These are phyloP conservation scores for Neodon shergylaensis DNA, from an alignment of 2,113 vertebrate species.

Conservation along the genomic window DNA sequence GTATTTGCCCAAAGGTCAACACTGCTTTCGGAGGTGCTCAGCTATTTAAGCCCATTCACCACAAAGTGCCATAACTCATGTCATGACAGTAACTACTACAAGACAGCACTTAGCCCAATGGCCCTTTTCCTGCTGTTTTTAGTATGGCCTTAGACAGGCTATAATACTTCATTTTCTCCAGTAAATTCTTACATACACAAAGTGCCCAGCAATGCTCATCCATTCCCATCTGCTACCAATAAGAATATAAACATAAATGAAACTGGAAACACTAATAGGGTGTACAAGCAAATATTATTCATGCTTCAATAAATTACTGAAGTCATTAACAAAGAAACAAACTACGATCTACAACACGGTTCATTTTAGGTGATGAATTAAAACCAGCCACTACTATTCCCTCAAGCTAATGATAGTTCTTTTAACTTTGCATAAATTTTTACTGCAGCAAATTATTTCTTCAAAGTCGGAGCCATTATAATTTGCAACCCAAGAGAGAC, in stretches of 20 bases:
- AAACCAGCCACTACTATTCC: not conserved
- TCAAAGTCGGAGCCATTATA: conserved; percentile 38
- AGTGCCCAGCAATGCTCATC: not conserved
- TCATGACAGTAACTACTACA: not conserved
- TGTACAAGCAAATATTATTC: conserved; percentile 34
- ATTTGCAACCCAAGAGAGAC: not conserved
- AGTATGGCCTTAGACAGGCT: not conserved
- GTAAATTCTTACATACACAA: not conserved
- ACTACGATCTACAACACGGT: not conserved
- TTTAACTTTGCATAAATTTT: conserved; percentile 2
- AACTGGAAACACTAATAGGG: not conserved
- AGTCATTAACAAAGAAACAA: conserved; percentile 14
- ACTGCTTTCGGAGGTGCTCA: conserved; percentile 35
- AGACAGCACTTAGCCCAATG: not conserved
- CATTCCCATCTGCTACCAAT: not conserved
- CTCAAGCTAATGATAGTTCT: not conserved
- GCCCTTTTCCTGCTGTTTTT: not conserved
- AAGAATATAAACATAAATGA: conserved; percentile 31
- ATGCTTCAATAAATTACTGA: not conserved
- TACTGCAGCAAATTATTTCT: conserved; percentile 45
- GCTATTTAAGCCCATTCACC: not conserved
- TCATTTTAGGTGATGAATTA: conserved; percentile 28
- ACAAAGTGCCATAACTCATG: not conserved
- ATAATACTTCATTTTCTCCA: conserved; percentile 36
- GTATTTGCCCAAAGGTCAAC: conserved; percentile 53